These are phyloP conservation scores for Netelia virgata DNA, from an alignment of 2,888 invertebrate species.

Conservation along the genomic window DNA sequence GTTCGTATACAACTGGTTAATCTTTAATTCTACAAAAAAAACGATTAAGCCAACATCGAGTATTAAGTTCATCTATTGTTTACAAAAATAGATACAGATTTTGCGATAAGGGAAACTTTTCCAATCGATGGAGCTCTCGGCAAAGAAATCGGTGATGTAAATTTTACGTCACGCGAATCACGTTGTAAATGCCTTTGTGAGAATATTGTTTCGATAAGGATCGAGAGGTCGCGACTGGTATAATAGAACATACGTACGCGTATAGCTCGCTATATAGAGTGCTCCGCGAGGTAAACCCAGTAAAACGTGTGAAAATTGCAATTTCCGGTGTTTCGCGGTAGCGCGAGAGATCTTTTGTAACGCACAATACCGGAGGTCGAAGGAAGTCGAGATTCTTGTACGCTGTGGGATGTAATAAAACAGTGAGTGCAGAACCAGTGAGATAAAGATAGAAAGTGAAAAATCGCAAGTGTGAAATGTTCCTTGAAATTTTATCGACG, in stretches of 20 bases:
- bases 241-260: not conserved
- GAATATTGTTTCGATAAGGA: constrained; percentile 15
- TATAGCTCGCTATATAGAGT: not conserved
- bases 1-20: no score
- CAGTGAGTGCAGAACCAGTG: not conserved
- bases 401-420: constrained; percentile 21
- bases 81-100: no score
- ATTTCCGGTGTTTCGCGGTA: constrained; percentile 45
- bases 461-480: constrained; percentile 42
- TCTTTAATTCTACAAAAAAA: no score
- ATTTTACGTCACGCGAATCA: not conserved
- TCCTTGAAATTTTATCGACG: constrained; percentile 35
- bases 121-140: not conserved
- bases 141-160: not conserved
- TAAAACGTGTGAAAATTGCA: constrained; percentile 55
- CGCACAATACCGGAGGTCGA: constrained; percentile 33
- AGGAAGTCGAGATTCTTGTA: constrained; percentile 44
- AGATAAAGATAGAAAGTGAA: not conserved
- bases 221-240: not conserved
- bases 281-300: constrained; percentile 36
- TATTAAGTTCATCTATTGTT: no score
- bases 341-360: constrained; percentile 24
- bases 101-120: not conserved
- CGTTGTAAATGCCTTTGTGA: not conserved
- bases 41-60: no score